Percentiles rank a stretch among this genome's conserved stretches.
These are phyloP conservation scores for Catharus fuscescens DNA, from an alignment of 2,113 vertebrate species.

Conservation along the genomic window DNA sequence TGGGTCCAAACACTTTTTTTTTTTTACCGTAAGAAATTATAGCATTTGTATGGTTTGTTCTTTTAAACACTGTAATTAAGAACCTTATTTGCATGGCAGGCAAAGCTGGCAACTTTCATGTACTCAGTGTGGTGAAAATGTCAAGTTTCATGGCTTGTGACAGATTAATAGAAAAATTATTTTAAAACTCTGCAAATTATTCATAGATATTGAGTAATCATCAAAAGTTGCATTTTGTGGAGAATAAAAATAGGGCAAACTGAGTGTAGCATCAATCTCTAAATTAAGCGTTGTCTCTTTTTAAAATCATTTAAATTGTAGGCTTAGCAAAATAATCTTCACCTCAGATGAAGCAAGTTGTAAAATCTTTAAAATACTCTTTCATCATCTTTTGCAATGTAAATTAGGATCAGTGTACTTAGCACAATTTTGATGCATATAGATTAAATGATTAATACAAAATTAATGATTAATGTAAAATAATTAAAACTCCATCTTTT, in stretches of 20 bases:
- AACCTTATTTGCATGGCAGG: constrained; percentile 42
- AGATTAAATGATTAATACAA: neutral
- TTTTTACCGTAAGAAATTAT: neutral
- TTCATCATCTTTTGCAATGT: neutral
- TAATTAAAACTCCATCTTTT: neutral
- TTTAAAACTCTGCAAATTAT: constrained; percentile 56
- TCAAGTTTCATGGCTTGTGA: constrained; percentile 55
- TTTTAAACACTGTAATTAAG: constrained; percentile 57
- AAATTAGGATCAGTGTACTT: neutral
- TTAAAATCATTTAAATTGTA: constrained; percentile 26
- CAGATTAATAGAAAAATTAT: constrained; percentile 67
- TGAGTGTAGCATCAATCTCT: constrained; percentile 33
- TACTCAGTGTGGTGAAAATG: constrained; percentile 53
- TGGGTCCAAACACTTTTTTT: neutral
- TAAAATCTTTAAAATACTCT: constrained; percentile 30
- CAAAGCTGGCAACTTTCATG: constrained; percentile 50
- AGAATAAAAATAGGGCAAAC: constrained; percentile 56
- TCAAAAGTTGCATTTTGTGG: constrained; percentile 36
- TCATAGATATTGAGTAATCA: constrained; percentile 59
- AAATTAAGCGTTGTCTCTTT: neutral
- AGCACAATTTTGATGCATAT: neutral
- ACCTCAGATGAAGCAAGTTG: constrained; percentile 16
- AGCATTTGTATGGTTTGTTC: constrained; percentile 2
- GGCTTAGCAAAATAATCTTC: constrained; percentile 51
- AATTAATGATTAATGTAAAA: neutral